Base-by-base conservation (phyloP, 2,113 vertebrate species). In the Corythoichthys haematopterus region DNA sequence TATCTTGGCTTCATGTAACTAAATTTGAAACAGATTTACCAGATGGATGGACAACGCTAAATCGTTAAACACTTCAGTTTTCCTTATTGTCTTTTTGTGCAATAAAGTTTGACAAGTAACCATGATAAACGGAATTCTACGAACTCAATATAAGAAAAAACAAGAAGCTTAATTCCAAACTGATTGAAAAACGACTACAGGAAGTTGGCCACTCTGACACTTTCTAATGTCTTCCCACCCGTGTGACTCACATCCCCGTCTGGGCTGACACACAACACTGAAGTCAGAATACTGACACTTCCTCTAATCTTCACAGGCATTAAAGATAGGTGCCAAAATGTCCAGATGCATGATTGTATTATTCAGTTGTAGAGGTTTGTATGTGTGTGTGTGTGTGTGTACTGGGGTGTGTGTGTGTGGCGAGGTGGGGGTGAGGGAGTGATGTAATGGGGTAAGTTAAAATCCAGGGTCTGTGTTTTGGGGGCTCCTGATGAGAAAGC, bases 371-470 rank as follows among this genome's bases (percentile, higher is more conserved):
- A 60, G 65, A 68, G 46, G 5, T 33, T 20, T 59, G 46, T 33
- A 33, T 51, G 3, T 60, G 53, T 70, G 14, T 66, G 52, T 33
- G 35, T 53, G 33, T 47, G 60, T 73, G 66, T 57, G 51, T 53
- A 51, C 3, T 48, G 45, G 8, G 33, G 59, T n/a, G 15, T 50
- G 65, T 12, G 55, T 59, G 70, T 43, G 55, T n/a, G n/a, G n/a
- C n/a, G n/a, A n/a, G n/a, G n/a, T 46, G 8, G 16, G 59, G 33
- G 28, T 43, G 69, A 6, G 55, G 55, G 70, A 36, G 50, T 83
- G 78, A 80, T 72, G 74, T 62, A 74, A 75, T 73, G 62, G 68
- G 53, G 64, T 64, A 67, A 71, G 64, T 65, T 63, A 43, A 76
- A 61, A 70, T 45, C 71, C 71, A 65, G 58, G 12, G 33, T 7